A percentile compares a stretch with the other conserved stretches of the same genome.
phyloP scores from a whole-genome alignment of 2,888 invertebrate species.

The Schizaphis graminum region DNA sequence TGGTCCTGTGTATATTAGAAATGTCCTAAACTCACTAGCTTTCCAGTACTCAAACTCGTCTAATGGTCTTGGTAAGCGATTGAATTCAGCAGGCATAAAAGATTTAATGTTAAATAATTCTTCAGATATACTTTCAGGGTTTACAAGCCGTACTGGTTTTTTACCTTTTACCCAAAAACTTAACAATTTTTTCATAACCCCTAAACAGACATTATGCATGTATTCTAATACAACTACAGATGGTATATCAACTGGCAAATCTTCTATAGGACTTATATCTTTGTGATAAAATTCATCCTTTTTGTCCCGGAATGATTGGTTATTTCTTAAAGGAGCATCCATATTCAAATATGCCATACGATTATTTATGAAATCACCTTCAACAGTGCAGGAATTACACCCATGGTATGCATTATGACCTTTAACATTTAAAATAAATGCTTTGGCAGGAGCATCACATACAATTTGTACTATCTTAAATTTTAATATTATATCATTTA shows the following conservation, averaged over 20 bases:
- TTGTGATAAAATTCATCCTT: not conserved
- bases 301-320: not conserved
- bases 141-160: not conserved
- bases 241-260: not conserved
- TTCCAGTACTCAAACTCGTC: not conserved
- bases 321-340: not conserved
- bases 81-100: not conserved
- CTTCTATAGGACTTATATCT: not conserved
- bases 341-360: constrained; percentile 19
- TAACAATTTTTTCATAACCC: not conserved
- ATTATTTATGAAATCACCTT: constrained; percentile 6
- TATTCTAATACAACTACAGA: not conserved
- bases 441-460: not conserved
- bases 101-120: not conserved
- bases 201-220: not conserved
- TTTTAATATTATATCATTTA: not conserved
- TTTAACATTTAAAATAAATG: constrained; percentile 23
- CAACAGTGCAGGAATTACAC: constrained; percentile 16
- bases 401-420: constrained; percentile 3
- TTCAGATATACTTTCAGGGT: not conserved
- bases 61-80: not conserved
- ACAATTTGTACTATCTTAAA: not conserved
- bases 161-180: not conserved
- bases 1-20: not conserved
- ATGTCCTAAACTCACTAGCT: not conserved